phyloP scores from a whole-genome alignment of 2,113 vertebrate species.

The Nothoprocta pentlandii region DNA sequence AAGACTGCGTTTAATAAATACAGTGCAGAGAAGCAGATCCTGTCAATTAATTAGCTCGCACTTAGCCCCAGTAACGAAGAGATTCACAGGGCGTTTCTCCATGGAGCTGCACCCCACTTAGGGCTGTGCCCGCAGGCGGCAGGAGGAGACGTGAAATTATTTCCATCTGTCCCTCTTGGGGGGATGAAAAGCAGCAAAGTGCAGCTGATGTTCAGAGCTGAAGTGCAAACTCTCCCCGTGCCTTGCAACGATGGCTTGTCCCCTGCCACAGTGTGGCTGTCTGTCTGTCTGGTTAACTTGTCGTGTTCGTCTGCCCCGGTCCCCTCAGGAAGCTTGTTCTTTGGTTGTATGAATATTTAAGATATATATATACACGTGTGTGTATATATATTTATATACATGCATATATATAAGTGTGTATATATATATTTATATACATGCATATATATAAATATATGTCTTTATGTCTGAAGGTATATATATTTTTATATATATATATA shows the following conservation, averaged over 20 bases:
- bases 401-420: too few species aligned
- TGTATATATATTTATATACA: too few species aligned
- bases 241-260: background rate
- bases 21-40: background rate
- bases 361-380: too few species aligned
- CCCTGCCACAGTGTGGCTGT: background rate
- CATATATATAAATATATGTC: too few species aligned
- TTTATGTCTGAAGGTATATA: too few species aligned
- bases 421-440: too few species aligned
- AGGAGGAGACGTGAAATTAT: background rate
- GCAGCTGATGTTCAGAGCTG: background rate
- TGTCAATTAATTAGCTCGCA: slow-evolving; percentile 6
- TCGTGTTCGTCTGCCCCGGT: background rate
- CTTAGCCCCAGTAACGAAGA: background rate
- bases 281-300: too few species aligned
- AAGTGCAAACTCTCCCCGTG: background rate
- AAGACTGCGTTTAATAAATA: background rate
- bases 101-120: background rate
- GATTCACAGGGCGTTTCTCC: background rate
- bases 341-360: too few species aligned
- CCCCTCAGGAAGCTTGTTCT: background rate
- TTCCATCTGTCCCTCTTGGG: background rate
- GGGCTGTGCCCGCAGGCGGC: background rate
- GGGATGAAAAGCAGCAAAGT: background rate
- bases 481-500: too few species aligned